Evolutionary conservation across 2,888 invertebrate species (phyloP).

Genomic region (Eristalinus aeneus): DNA sequence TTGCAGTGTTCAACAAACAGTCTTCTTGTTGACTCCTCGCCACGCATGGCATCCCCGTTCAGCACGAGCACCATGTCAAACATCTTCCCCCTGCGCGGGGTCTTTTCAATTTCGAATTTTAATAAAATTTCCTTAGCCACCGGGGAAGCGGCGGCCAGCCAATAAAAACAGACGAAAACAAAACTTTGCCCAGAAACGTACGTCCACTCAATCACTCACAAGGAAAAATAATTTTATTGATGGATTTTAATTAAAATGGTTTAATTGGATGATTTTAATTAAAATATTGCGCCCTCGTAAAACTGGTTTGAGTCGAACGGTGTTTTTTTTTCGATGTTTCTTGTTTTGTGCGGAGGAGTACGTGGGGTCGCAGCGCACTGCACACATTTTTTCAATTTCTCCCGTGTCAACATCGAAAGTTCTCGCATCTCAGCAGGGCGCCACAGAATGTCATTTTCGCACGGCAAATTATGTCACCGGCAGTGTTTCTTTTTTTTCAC

Average conservation of each 20-base stretch:
- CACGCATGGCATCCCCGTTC: too few relatives aligned
- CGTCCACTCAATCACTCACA: constrained; percentile 10
- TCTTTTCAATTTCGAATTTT: not conserved
- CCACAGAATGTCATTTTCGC: constrained; percentile 1
- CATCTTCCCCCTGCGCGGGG: not conserved
- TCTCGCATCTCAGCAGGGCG: not conserved
- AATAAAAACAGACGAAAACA: not conserved
- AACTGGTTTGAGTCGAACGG: constrained; percentile 2
- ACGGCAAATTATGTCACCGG: constrained; percentile 26
- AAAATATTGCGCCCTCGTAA: constrained; percentile 42
- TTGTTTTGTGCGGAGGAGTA: not conserved
- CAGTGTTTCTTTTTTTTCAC: not conserved
- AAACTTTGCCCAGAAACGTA: not conserved
- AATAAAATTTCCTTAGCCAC: not conserved
- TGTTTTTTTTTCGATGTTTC: not conserved
- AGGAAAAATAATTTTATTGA: constrained; percentile 18
- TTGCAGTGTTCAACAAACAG: too few relatives aligned
- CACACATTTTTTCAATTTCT: constrained; percentile 7
- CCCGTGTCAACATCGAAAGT: constrained; percentile 41
- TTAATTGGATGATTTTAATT: constrained; percentile 45
- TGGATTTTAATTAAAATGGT: constrained; percentile 53
- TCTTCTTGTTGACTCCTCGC: not conserved
- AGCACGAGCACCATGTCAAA: not conserved
- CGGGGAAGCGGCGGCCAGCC: not conserved
- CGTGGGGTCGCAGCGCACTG: not conserved